Conservation (phyloP, 2,113 vertebrate species). For the Tenebrosternarchus preto region DNA sequence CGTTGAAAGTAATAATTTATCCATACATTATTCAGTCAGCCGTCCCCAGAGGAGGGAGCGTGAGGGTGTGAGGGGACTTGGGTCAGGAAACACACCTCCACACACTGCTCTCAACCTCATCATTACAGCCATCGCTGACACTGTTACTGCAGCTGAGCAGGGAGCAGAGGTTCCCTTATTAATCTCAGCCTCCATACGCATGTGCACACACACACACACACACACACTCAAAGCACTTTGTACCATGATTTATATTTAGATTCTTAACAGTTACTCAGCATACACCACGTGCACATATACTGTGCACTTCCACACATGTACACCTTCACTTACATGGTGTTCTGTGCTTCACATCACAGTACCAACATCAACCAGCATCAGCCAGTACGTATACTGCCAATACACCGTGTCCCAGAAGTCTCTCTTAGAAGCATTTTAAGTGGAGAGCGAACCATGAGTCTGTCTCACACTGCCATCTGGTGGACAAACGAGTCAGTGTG, state of each 20-base stretch:
- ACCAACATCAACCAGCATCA: too few relatives aligned
- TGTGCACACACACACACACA: conserved; percentile 32
- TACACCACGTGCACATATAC: too few relatives aligned
- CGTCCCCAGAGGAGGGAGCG: background rate
- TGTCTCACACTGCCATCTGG: conserved; percentile 40
- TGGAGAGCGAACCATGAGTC: too few relatives aligned
- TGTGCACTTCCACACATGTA: too few relatives aligned
- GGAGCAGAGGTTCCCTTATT: conserved; percentile 43
- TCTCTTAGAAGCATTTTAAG: too few relatives aligned
- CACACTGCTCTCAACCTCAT: conserved; percentile 30
- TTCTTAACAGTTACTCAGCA: too few relatives aligned
- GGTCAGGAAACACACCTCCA: conserved; percentile 30
- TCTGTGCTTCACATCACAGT: too few relatives aligned
- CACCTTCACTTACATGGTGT: too few relatives aligned
- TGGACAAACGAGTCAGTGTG: background rate
- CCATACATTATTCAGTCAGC: conserved; percentile 52
- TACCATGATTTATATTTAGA: too few relatives aligned
- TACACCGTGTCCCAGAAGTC: too few relatives aligned
- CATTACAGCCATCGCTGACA: conserved; percentile 49
- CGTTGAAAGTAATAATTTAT: conserved; percentile 53
- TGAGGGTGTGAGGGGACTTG: conserved; percentile 6
- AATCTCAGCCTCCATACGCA: conserved; percentile 14
- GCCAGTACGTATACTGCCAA: too few relatives aligned
- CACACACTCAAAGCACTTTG: conserved; percentile 17
- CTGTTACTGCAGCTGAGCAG: background rate